Percentiles rank a stretch among this genome's conserved stretches.
Conservation (phyloP, 2,888 invertebrate genomes). For the Incurvaria masculella region DNA sequence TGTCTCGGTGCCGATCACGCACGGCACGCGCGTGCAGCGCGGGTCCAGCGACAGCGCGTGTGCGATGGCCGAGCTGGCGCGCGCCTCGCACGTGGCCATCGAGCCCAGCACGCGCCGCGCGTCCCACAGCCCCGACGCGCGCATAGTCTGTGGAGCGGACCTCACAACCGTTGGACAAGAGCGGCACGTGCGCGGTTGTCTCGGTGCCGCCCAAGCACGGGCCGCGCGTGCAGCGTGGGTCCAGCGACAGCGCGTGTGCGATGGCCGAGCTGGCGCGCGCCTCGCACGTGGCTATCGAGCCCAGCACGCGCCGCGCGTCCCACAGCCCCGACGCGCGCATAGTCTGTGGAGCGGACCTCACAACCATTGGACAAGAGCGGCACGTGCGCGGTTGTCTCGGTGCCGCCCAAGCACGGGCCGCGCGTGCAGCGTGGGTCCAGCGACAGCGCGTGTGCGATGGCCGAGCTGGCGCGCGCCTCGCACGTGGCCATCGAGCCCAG, state of each 20-base stretch:
- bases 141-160: constrained; percentile 30
- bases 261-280: constrained; percentile 47
- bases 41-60: constrained; percentile 40
- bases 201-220: constrained; percentile 47
- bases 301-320: constrained; percentile 36
- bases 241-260: constrained; percentile 36
- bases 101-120: constrained; percentile 39
- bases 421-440: constrained; percentile 40
- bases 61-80: constrained; percentile 44
- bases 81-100: constrained; percentile 44
- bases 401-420: constrained; percentile 45
- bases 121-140: constrained; percentile 44
- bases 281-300: constrained; percentile 43
- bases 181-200: constrained; percentile 37
- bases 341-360: too few species aligned
- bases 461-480: constrained; percentile 45
- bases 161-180: constrained; percentile 32
- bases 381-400: constrained; percentile 39
- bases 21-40: constrained; percentile 38
- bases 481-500: constrained; percentile 43
- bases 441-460: constrained; percentile 38
- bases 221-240: constrained; percentile 39
- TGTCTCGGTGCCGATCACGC: constrained; percentile 45
- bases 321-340: constrained; percentile 45
- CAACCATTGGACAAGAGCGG: constrained; percentile 46